These are phyloP conservation scores for Bombyx mandarina DNA, from an alignment of 1,140 invertebrate species.

Conservation along the genomic window DNA sequence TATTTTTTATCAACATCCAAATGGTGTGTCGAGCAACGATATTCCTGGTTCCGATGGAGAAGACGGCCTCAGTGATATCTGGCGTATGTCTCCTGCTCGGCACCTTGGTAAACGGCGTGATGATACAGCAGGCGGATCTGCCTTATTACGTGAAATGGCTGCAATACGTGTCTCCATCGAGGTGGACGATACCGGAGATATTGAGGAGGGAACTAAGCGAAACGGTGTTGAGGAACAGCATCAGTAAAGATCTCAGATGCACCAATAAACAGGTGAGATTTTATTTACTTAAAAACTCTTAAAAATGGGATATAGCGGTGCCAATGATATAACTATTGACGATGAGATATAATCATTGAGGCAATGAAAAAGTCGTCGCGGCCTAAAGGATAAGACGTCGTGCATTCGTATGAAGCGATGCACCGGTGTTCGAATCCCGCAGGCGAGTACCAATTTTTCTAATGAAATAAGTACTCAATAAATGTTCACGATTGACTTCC, in stretches of 20 bases:
- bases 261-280: slow-evolving; percentile 74
- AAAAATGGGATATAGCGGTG: too few relatives aligned
- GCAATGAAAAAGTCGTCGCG: too few relatives aligned
- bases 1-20: slow-evolving; percentile 82
- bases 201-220: slow-evolving; percentile 77
- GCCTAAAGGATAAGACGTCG: too few relatives aligned
- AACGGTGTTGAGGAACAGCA: slow-evolving; percentile 65
- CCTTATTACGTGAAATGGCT: slow-evolving; percentile 77
- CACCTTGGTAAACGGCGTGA: slow-evolving; percentile 78
- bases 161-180: slow-evolving; percentile 79
- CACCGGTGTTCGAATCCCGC: too few relatives aligned
- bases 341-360: too few relatives aligned
- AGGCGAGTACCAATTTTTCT: too few relatives aligned
- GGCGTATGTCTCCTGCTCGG: slow-evolving; percentile 76
- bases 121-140: slow-evolving; percentile 81
- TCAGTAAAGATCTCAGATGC: slow-evolving; percentile 74
- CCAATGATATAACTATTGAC: too few relatives aligned
- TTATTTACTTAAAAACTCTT: too few relatives aligned
- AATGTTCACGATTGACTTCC: too few relatives aligned
- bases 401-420: too few relatives aligned
- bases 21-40: slow-evolving; percentile 79
- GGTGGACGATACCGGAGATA: slow-evolving; percentile 81
- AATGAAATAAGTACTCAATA: too few relatives aligned
- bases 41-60: slow-evolving; percentile 75
- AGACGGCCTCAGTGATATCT: slow-evolving; percentile 72